phyloP scores from a whole-genome alignment of 2,113 vertebrate species.

The Sciurus niger region DNA sequence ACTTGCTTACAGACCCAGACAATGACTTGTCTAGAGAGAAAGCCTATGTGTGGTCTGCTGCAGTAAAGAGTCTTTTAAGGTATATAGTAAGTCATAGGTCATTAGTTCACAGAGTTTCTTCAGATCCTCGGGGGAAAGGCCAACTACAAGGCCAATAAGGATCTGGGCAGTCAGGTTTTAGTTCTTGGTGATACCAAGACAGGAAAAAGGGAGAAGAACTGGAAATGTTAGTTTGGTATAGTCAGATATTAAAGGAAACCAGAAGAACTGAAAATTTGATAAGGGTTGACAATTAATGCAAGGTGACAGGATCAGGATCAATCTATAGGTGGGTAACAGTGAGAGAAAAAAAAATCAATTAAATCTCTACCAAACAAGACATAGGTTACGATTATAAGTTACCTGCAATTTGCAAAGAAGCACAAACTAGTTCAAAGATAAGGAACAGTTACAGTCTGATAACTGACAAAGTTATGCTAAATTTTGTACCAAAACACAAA shows the following conservation, averaged over 20 bases:
- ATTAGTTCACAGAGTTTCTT: neutral
- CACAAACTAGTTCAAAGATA: conserved; percentile 20
- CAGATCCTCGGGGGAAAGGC: neutral
- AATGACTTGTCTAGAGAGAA: neutral
- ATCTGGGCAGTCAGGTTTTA: neutral
- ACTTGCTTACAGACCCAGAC: neutral
- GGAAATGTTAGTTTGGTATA: neutral
- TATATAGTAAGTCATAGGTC: neutral
- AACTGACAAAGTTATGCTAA: neutral
- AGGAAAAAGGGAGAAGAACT: neutral
- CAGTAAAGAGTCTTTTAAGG: neutral
- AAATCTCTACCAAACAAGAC: neutral
- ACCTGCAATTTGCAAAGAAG: neutral
- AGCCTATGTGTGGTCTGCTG: neutral
- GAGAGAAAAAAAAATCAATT: neutral
- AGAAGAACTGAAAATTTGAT: conserved; percentile 1
- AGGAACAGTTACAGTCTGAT: neutral
- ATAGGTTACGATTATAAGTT: neutral
- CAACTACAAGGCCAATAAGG: neutral
- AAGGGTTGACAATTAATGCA: neutral
- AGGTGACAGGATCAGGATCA: neutral
- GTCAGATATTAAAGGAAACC: neutral
- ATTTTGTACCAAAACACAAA: neutral
- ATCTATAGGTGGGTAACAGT: neutral
- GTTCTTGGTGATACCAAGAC: neutral